Conservation (phyloP, 2,113 vertebrate species). For the Tretioscincus oriximinensis region DNA sequence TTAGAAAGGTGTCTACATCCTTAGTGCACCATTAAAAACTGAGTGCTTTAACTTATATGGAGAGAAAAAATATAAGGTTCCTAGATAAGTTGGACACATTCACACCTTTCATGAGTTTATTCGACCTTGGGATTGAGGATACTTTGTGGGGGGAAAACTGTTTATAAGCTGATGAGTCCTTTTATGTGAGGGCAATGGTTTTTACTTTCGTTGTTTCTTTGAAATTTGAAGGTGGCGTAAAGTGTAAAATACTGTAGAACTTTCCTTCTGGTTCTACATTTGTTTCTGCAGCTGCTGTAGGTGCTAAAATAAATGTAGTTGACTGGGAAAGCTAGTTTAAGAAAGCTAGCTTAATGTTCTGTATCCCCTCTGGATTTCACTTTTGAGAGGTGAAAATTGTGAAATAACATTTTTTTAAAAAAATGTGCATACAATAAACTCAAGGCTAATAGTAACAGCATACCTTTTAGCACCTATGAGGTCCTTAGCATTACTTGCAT, state of each 20-base stretch:
- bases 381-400: constrained; percentile 29
- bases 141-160: not conserved
- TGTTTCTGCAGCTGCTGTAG: constrained; percentile 41
- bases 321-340: constrained; percentile 33
- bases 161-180: constrained; percentile 35
- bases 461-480: too few species aligned
- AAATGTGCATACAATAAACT: not conserved
- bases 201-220: constrained; percentile 49
- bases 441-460: not conserved
- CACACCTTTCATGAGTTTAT: not conserved
- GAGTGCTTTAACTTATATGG: rapidly evolving
- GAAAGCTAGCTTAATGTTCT: constrained; percentile 40
- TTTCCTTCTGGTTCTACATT: constrained; percentile 34
- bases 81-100: not conserved
- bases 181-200: constrained; percentile 50
- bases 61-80: not conserved
- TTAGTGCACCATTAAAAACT: not conserved
- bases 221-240: constrained; percentile 48
- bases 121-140: constrained; percentile 21
- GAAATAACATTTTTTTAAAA: not conserved
- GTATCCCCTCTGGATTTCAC: constrained; percentile 9
- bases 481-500: too few species aligned
- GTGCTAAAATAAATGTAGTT: constrained; percentile 21
- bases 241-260: constrained; percentile 44
- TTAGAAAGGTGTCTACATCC: not conserved